Evolutionary conservation across 2,888 invertebrate species (phyloP).

Genomic region (Eupithecia subumbrata): DNA sequence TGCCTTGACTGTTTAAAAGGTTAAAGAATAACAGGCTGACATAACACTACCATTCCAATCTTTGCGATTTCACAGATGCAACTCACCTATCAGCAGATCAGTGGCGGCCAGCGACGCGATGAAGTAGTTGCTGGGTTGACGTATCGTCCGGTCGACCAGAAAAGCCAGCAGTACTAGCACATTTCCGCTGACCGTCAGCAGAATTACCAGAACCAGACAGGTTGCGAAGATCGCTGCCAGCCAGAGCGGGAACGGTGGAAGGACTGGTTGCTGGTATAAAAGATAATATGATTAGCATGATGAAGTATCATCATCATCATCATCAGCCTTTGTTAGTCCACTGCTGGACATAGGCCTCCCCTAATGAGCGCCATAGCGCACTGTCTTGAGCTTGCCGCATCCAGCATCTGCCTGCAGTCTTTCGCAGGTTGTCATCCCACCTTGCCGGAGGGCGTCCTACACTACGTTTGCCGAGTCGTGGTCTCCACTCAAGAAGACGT

Average conservation of each 20-base stretch:
- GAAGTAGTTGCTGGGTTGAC: slow-evolving; percentile 99
- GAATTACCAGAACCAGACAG: slow-evolving; percentile 93
- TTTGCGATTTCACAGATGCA: background rate
- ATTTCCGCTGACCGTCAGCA: slow-evolving; percentile 97
- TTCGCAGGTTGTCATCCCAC: too few relatives aligned
- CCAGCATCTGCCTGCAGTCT: too few relatives aligned
- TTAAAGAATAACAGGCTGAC: background rate
- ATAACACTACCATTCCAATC: background rate
- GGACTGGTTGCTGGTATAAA: slow-evolving; percentile 81
- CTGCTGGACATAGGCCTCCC: too few relatives aligned
- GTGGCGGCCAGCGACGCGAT: slow-evolving; percentile 99
- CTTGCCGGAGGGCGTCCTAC: too few relatives aligned
- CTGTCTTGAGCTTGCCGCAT: too few relatives aligned
- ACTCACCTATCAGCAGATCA: slow-evolving; percentile 95
- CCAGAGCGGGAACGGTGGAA: slow-evolving; percentile 95
- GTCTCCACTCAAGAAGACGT: too few relatives aligned
- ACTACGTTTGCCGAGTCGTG: too few relatives aligned
- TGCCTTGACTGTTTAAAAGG: too few relatives aligned
- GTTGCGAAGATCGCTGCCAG: slow-evolving; percentile 94
- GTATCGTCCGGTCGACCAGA: slow-evolving; percentile 95
- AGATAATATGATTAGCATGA: slow-evolving; percentile 4
- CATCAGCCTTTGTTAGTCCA: too few relatives aligned
- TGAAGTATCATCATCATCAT: too few relatives aligned
- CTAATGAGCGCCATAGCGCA: too few relatives aligned
- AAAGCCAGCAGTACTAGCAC: slow-evolving; percentile 97